Percentiles rank a stretch among this genome's conserved stretches.
These are phyloP conservation scores for Cyaniris semiargus DNA, from an alignment of 2,888 invertebrate species.

Conservation along the genomic window DNA sequence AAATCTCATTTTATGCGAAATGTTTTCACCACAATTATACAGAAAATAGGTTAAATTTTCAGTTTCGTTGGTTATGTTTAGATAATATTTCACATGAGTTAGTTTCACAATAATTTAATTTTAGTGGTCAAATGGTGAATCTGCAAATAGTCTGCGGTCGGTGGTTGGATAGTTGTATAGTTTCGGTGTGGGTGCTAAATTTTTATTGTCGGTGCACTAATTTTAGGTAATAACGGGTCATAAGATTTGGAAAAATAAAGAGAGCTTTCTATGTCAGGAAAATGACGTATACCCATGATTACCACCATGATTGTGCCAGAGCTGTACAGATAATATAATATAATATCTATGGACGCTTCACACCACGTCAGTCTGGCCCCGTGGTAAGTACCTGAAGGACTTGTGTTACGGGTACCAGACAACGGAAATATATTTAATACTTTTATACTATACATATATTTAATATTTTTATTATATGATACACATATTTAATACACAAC, in stretches of 20 bases:
- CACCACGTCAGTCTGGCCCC: too few relatives aligned
- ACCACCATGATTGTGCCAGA: too few relatives aligned
- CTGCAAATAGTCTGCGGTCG: conserved; percentile 32
- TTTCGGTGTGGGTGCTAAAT: not conserved
- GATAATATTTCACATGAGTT: conserved; percentile 29
- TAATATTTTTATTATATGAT: too few relatives aligned
- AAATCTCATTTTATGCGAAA: not conserved
- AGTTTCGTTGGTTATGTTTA: conserved; percentile 13
- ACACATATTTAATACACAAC: too few relatives aligned
- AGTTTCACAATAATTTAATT: conserved; percentile 31
- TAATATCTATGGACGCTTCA: too few relatives aligned
- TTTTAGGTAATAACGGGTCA: not conserved
- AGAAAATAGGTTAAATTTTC: conserved; percentile 3
- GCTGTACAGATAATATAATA: too few relatives aligned
- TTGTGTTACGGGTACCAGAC: too few relatives aligned
- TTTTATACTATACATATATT: too few relatives aligned
- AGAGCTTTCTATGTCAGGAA: not conserved
- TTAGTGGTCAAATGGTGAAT: conserved; percentile 31
- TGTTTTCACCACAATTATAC: conserved; percentile 1
- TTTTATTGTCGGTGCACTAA: not conserved
- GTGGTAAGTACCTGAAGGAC: too few relatives aligned
- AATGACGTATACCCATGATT: too few relatives aligned
- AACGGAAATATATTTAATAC: too few relatives aligned
- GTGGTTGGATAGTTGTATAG: conserved; percentile 18
- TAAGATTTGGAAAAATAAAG: not conserved